Evolutionary conservation across 1,140 invertebrate species (phyloP).

Genomic region (Drosophila carrolli): DNA sequence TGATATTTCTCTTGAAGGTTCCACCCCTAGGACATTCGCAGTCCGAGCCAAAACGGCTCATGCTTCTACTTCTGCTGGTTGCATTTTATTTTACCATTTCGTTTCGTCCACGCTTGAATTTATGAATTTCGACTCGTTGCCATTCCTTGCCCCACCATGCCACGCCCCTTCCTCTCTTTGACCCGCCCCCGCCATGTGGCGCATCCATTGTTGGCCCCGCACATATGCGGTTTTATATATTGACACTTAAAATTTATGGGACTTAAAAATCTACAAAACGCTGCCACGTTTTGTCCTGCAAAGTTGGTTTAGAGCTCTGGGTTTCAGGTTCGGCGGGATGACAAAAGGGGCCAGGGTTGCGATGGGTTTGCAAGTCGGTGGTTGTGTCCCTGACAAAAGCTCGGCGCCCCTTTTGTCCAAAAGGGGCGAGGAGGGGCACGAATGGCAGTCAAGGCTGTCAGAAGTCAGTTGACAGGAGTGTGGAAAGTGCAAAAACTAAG

Average conservation of each 20-base stretch:
- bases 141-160: not conserved
- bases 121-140: slow-evolving; percentile 56
- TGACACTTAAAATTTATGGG: slow-evolving; percentile 65
- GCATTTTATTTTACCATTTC: slow-evolving; percentile 70
- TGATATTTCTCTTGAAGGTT: not conserved
- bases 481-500: slow-evolving; percentile 37
- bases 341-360: not conserved
- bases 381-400: slow-evolving; percentile 41
- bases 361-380: slow-evolving; percentile 5
- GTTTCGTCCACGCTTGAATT: slow-evolving; percentile 48
- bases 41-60: slow-evolving; percentile 4
- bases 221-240: slow-evolving; percentile 67
- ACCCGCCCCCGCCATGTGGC: not conserved
- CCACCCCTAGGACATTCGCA: slow-evolving; percentile 11
- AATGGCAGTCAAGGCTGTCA: slow-evolving; percentile 20
- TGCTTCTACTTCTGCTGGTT: slow-evolving; percentile 35
- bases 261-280: slow-evolving; percentile 66
- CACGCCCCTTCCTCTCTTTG: not conserved
- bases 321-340: not conserved
- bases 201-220: slow-evolving; percentile 51
- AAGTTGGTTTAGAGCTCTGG: slow-evolving; percentile 54
- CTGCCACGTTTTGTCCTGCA: slow-evolving; percentile 56
- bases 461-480: slow-evolving; percentile 42
- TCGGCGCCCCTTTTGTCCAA: slow-evolving; percentile 34
- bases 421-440: not conserved